A percentile compares a stretch with the other conserved stretches of the same genome.
Conservation (phyloP, 2,888 invertebrate species). For the Harmothoe impar region DNA sequence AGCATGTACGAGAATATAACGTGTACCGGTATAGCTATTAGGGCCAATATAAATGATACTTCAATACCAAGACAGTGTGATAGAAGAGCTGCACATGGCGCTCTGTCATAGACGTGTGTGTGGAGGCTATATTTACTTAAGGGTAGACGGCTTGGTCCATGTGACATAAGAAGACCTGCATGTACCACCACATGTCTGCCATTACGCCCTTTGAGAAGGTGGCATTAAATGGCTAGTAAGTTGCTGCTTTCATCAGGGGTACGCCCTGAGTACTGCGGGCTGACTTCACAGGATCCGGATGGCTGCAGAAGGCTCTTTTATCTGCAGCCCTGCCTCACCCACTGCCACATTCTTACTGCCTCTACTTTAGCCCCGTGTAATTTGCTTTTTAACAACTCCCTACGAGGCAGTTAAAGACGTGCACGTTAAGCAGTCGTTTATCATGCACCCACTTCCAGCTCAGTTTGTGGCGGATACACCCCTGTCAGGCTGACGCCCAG, state of each 20-base stretch:
- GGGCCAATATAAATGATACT: too few relatives aligned
- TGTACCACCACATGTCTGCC: slow-evolving; percentile 9
- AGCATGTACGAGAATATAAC: too few relatives aligned
- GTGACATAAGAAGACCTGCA: not conserved
- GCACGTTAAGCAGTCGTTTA: not conserved
- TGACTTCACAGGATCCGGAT: slow-evolving; percentile 26
- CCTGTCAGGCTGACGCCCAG: too few relatives aligned
- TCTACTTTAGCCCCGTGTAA: not conserved
- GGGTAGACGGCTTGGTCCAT: not conserved
- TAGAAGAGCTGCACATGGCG: not conserved
- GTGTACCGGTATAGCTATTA: too few relatives aligned
- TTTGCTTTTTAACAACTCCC: slow-evolving; percentile 22
- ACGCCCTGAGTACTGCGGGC: not conserved
- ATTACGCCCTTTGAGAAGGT: slow-evolving; percentile 11
- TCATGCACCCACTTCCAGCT: slow-evolving; percentile 10
- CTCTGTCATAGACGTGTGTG: not conserved
- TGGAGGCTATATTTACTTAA: not conserved
- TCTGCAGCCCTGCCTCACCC: not conserved
- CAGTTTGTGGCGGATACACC: too few relatives aligned
- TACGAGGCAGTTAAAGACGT: not conserved
- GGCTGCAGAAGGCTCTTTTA: not conserved
- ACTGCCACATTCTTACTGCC: not conserved
- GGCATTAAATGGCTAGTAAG: slow-evolving; percentile 39
- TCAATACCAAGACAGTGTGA: too few relatives aligned
- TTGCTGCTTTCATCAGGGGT: slow-evolving; percentile 24